Evolutionary conservation across 1,140 invertebrate species (phyloP).

Genomic region (Drosophila lacertosa): DNA sequence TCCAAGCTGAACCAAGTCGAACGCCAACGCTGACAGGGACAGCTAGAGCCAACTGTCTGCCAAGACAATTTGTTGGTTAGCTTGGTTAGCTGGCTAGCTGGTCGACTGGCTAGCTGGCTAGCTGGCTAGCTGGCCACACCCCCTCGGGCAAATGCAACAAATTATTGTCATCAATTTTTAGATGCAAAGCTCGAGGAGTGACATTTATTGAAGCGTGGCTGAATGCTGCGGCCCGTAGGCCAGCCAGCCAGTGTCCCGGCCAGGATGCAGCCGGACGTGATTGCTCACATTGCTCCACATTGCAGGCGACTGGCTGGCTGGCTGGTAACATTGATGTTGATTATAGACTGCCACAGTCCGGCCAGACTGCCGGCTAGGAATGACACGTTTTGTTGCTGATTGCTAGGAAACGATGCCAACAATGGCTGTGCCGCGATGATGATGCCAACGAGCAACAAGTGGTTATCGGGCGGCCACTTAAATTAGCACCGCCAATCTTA

Average conservation of each 20-base stretch:
- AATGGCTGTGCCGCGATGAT: conserved; percentile 14
- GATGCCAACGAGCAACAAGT: conserved; percentile 55
- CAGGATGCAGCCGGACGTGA: conserved; percentile 56
- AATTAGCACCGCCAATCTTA: conserved; percentile 50
- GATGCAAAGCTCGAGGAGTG: conserved; percentile 80
- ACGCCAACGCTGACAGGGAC: conserved; percentile 40
- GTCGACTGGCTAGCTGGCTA: conserved; percentile 18
- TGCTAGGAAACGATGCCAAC: conserved; percentile 69
- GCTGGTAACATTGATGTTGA: conserved; percentile 61
- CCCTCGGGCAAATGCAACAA: conserved; percentile 77
- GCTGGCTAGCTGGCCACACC: conserved; percentile 60
- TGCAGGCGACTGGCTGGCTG: conserved; percentile 48
- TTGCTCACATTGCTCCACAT: conserved; percentile 71
- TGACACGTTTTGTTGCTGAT: conserved; percentile 73
- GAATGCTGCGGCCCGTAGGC: conserved; percentile 50
- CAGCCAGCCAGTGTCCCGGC: conserved; percentile 13
- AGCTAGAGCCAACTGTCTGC: conserved; percentile 65
- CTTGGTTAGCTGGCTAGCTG: conserved; percentile 24
- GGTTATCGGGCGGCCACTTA: conserved; percentile 61
- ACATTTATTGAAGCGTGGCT: conserved; percentile 78
- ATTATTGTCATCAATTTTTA: conserved; percentile 82
- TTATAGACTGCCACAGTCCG: conserved; percentile 19
- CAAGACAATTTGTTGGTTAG: conserved; percentile 64
- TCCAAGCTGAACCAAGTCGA: conserved; percentile 16
- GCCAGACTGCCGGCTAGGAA: conserved; percentile 40